These are phyloP conservation scores for Spodoptera picta DNA, from an alignment of 2,888 invertebrate species.

Conservation along the genomic window DNA sequence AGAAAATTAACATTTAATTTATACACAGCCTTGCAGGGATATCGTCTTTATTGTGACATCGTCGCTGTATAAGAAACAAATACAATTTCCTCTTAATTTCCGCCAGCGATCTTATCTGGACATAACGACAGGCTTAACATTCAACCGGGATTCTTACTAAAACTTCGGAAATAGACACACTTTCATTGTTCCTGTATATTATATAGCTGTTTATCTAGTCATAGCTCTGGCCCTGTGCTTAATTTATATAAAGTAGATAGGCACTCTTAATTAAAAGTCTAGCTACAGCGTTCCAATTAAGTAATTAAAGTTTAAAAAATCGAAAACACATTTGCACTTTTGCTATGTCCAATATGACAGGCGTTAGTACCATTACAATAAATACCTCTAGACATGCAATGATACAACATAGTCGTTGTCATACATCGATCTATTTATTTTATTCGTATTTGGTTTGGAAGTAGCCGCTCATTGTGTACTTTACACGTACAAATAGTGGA, in stretches of 20 bases:
- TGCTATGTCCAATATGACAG: too few relatives aligned
- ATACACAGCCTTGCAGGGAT: slow-evolving; percentile 60
- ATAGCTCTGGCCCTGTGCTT: slow-evolving; percentile 4
- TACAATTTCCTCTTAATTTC: slow-evolving; percentile 87
- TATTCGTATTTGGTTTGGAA: slow-evolving; percentile 38
- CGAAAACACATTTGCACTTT: too few relatives aligned
- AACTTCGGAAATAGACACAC: slow-evolving; percentile 73
- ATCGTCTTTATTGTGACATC: slow-evolving; percentile 74
- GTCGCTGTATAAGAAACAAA: slow-evolving; percentile 84
- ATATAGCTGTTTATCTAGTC: slow-evolving; percentile 38
- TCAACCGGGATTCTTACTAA: slow-evolving; percentile 72
- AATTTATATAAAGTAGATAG: neutral
- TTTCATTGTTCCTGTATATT: slow-evolving; percentile 65
- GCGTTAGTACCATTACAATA: too few relatives aligned
- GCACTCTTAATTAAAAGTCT: neutral
- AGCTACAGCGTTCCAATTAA: too few relatives aligned
- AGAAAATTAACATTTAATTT: slow-evolving; percentile 71
- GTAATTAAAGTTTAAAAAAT: too few relatives aligned
- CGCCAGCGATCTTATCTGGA: slow-evolving; percentile 82
- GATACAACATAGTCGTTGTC: neutral
- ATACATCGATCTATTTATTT: slow-evolving; percentile 22
- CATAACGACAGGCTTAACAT: slow-evolving; percentile 80
- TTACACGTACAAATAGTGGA: slow-evolving; percentile 11
- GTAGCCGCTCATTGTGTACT: slow-evolving; percentile 12
- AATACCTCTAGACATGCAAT: too few relatives aligned